Evolutionary conservation across 1,140 invertebrate species (phyloP), one percentile per base, ranked within the genome.

Genomic region (Drosophila funebris): DNA sequence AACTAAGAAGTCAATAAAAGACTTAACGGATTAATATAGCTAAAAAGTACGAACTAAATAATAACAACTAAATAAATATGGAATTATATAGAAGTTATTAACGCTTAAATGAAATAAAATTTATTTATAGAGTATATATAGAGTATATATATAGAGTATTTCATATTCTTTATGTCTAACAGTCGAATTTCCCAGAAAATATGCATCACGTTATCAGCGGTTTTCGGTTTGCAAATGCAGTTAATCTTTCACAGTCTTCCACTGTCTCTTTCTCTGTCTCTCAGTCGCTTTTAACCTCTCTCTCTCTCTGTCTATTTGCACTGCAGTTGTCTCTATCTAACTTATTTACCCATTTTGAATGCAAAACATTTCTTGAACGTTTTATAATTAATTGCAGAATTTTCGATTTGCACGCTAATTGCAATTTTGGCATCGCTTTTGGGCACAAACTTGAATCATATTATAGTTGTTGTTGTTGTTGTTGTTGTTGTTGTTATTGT

Each of bases 381-480:
- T 87, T 77, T 87, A 77, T 78, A 85, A 87, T 85, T 85, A 85
- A 85, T 87, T 87, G 78, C 62, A 39, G 72, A 67, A 71, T 69
- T 73, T 78, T 81, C 81, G 70, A 78, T 87, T 75, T 78, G 53
- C 54, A 62, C 74, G 78, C 57, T 71, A 82, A 78, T 82, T 85
- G 81, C 74, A 87, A 82, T 73, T 85, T 87, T 70, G 78, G 62
- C 71, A 70, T 52, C 41, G 64, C 67, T 81, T 63, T 53, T 48
- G 70, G 78, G 58, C 56, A 37, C 62, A 37, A 60, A 9, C 31
- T 44, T 14, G 36, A 31, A 39, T 18, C 37, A 29, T 13, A 54
- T 64, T 41, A 41, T 50, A 41, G 29, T 37, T 29, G 27, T 39
- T 62, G 33, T 27, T 48, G 43, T 18, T 3, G 1, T 24, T 4